Base-by-base conservation (phyloP, 2,113 vertebrate species). In the Corapipo altera region DNA sequence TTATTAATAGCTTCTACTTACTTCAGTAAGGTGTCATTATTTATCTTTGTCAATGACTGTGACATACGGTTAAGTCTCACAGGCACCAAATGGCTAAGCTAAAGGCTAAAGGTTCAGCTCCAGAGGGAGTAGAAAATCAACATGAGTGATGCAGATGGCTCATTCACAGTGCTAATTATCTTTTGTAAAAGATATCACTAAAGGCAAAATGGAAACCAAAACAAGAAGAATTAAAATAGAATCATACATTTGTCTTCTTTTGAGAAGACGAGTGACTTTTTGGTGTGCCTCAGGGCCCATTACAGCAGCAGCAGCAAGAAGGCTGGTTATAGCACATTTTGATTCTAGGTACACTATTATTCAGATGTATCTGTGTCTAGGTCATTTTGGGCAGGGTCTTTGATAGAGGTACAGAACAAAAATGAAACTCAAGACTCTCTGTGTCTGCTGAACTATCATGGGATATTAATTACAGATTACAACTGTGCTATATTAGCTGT, bases 1-100 rank as follows among this genome's bases (percentile, higher is more conserved):
- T 97, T 97, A 97, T 97, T 97, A 97, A 97, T 97, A 97, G 89
- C 43, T 89, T 48, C 73, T 95, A 71, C 84, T 96, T 97, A 88
- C 84, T 91, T 95, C 83, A 75, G 95, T 81, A 88, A 77, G 20
- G 39, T 51, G 23, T 95, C 96, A 89, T 96, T 96, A 85, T 94
- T 97, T 97, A 94, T 98, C 97, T 97, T 93, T 86, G 93, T 96
- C 97, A 93, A 66, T 88, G 96, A 89, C 91, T 24, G 5, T 81
- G 41, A 95, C 80, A 94, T 96, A 95, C 39, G 54, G 79, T 88
- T 94, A 94, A 95, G 89, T 95, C 92, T 95, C 91, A 79, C 19
- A 85, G 94, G 96, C 95, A 96, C 88, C 71, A 85, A 93, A 94
- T 62, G 59, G 79, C 77, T 96, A 86, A 96, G 88, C 35, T 93